These are phyloP conservation scores for Hyalella azteca DNA, from an alignment of 2,888 invertebrate species.

Conservation along the genomic window DNA sequence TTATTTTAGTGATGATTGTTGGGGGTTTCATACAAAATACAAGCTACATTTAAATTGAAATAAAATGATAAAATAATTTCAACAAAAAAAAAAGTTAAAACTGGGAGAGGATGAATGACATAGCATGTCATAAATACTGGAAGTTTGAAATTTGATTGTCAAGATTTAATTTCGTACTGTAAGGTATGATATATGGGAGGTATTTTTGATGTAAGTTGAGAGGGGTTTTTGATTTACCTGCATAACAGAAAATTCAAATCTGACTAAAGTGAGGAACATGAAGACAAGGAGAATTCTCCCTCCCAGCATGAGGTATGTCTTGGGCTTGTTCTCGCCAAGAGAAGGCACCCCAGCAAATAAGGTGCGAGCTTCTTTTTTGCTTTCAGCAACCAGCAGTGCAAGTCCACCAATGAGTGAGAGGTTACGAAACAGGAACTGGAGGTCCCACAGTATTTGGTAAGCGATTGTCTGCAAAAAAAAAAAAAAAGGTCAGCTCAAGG, in stretches of 20 bases:
- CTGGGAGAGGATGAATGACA: too few species aligned
- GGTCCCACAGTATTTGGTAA: constrained; percentile 97
- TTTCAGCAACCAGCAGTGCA: constrained; percentile 93
- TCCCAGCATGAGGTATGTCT: constrained; percentile 87
- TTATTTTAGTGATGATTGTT: too few species aligned
- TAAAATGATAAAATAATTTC: too few species aligned
- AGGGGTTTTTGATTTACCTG: too few species aligned
- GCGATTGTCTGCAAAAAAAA: constrained; percentile 76
- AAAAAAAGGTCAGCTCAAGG: background rate
- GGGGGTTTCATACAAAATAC: too few species aligned
- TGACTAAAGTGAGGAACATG: constrained; percentile 96
- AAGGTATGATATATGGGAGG: too few species aligned
- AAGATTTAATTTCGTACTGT: too few species aligned
- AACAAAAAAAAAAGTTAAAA: too few species aligned
- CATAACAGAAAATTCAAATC: constrained; percentile 89
- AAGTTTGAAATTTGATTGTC: too few species aligned
- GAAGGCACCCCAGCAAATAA: constrained; percentile 95
- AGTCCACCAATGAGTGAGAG: constrained; percentile 97
- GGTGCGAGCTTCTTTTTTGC: constrained; percentile 88
- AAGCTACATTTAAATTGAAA: too few species aligned
- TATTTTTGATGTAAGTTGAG: too few species aligned
- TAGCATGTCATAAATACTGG: too few species aligned
- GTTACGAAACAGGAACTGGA: constrained; percentile 95
- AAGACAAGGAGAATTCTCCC: constrained; percentile 95
- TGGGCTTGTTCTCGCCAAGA: constrained; percentile 93